A percentile compares a stretch with the other conserved stretches of the same genome.
These are phyloP conservation scores for Nesogale talazaci DNA, from an alignment of 2,113 vertebrate genomes.

Conservation along the genomic window DNA sequence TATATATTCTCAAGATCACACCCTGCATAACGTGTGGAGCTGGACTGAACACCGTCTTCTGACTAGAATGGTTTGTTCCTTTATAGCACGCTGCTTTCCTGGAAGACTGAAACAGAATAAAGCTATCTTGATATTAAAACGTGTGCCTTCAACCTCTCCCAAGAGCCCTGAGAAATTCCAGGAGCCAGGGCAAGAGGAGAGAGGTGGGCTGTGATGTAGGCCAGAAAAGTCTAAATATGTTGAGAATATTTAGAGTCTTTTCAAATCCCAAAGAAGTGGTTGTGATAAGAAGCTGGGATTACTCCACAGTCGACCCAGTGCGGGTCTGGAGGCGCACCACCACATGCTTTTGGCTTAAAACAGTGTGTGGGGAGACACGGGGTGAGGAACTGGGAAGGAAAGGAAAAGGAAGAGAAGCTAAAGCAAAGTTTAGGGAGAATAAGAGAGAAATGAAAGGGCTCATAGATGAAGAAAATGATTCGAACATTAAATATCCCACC, in stretches of 20 bases:
- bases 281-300: too few species aligned
- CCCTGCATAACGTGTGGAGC: not conserved
- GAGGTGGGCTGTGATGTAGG: not conserved
- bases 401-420: not conserved
- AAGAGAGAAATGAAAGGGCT: not conserved
- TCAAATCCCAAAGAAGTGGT: not conserved
- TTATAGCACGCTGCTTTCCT: not conserved
- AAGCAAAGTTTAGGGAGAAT: not conserved
- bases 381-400: too few species aligned
- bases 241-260: not conserved
- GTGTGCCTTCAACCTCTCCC: not conserved
- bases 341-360: not conserved
- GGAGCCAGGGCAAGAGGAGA: not conserved
- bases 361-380: rapidly evolving
- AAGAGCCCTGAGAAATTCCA: not conserved
- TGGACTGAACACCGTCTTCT: not conserved
- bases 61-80: not conserved
- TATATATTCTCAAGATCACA: not conserved
- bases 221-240: not conserved
- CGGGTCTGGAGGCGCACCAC: not conserved
- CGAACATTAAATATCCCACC: conserved; percentile 46
- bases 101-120: not conserved
- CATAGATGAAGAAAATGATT: conserved; percentile 25
- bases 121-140: not conserved
- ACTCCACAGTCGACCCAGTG: not conserved